These are phyloP conservation scores for Montipora capitata DNA, from an alignment of 92 coral and sea anemone species.

Conservation along the genomic window DNA sequence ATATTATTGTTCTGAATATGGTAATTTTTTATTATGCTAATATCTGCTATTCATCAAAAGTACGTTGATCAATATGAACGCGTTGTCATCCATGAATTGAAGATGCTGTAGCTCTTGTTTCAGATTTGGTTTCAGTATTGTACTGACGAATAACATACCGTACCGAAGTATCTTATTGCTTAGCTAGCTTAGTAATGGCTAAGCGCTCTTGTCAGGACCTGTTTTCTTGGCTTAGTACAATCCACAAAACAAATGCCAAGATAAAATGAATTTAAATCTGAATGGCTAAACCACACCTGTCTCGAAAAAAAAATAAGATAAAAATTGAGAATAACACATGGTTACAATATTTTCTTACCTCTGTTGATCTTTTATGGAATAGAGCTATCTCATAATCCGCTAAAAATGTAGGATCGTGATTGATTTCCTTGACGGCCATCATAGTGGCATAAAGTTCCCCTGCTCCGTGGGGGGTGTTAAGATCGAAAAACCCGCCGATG, in stretches of 20 bases:
- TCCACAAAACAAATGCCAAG: constrained; percentile 1
- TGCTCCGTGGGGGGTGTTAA: constrained; percentile 68
- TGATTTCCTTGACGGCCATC: constrained; percentile 90
- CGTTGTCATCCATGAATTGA: no score
- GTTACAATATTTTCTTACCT: neutral
- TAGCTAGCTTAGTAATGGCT: neutral
- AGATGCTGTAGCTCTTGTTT: no score
- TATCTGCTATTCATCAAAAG: no score
- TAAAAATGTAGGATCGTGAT: constrained; percentile 50
- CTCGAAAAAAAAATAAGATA: neutral
- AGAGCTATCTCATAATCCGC: constrained; percentile 32
- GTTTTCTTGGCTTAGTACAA: constrained; percentile 1
- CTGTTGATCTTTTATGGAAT: constrained; percentile 33
- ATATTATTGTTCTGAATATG: no score
- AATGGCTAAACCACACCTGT: constrained; percentile 27
- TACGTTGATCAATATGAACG: no score
- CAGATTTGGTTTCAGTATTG: no score
- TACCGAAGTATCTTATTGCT: no score
- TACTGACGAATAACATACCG: no score
- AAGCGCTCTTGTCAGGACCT: neutral
- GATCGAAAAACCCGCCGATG: constrained; percentile 90
- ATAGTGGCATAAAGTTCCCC: constrained; percentile 82
- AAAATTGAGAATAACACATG: neutral
- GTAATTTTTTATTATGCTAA: no score
- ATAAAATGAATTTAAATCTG: neutral